Evolutionary conservation across 2,113 vertebrate species (phyloP).

Genomic region (Balaeniceps rex): DNA sequence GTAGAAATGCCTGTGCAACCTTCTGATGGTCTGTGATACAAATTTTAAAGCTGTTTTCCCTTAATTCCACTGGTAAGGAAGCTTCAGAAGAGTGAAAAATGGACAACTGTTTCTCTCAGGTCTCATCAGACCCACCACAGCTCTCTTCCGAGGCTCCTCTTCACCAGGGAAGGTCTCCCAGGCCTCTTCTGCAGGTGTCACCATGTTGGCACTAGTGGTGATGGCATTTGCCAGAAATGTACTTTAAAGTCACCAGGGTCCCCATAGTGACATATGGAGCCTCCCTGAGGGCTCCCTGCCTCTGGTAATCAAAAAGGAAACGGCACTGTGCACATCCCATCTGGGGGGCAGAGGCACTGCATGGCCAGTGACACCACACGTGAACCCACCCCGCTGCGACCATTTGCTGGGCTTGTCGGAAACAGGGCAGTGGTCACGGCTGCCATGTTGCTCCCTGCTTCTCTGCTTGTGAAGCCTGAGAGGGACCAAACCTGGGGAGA

Average conservation of each 20-base stretch:
- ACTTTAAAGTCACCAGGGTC: not conserved
- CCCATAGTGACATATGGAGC: not conserved
- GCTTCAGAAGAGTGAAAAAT: not conserved
- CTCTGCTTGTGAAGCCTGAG: not conserved
- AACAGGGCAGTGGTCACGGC: not conserved
- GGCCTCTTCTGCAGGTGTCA: not conserved
- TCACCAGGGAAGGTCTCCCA: not conserved
- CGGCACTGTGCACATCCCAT: not conserved
- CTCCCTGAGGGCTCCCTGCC: not conserved
- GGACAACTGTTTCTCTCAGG: not conserved
- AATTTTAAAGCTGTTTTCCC: not conserved
- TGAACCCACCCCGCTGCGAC: not conserved
- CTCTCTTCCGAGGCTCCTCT: not conserved
- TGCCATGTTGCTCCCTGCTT: fast-evolving
- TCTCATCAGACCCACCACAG: not conserved
- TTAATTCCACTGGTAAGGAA: not conserved
- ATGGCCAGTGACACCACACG: not conserved
- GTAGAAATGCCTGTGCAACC: not conserved
- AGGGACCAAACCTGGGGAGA: not conserved
- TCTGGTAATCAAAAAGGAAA: not conserved
- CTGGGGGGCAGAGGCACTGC: not conserved
- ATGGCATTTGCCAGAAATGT: not conserved
- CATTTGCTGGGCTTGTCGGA: not conserved
- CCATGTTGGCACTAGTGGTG: fast-evolving
- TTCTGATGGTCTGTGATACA: not conserved